A percentile compares a stretch with the other conserved stretches of the same genome.
phyloP scores from a whole-genome alignment of 1,140 invertebrate species.

The Dreissena rostriformis region DNA sequence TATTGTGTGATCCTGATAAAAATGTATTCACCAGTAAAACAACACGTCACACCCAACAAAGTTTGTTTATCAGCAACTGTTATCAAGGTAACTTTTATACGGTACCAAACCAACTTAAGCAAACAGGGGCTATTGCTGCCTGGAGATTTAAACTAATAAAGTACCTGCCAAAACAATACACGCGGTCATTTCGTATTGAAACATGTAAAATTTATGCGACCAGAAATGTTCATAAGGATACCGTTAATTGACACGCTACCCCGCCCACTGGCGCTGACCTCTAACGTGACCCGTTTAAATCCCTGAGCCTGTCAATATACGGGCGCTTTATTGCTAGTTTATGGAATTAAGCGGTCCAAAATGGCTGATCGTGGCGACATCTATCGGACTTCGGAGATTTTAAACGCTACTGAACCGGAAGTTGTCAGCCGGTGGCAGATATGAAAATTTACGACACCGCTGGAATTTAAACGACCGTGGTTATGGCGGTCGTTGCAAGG shows the following conservation, averaged over 20 bases:
- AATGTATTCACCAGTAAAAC: no score
- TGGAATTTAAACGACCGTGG: slow-evolving; percentile 14
- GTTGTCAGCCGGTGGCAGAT: slow-evolving; percentile 46
- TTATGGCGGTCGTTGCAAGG: no score
- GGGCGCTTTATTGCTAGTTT: slow-evolving; percentile 45
- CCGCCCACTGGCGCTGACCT: slow-evolving; percentile 39
- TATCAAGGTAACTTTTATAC: no score
- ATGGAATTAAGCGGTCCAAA: slow-evolving; percentile 33
- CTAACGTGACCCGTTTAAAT: slow-evolving; percentile 36
- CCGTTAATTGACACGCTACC: slow-evolving; percentile 44
- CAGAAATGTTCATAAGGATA: slow-evolving; percentile 12
- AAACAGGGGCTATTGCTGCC: no score
- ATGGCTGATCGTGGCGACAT: slow-evolving; percentile 37
- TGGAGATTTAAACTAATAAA: not conserved
- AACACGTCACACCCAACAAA: no score
- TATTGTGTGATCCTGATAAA: no score
- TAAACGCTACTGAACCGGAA: slow-evolving; percentile 46
- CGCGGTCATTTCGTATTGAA: not conserved
- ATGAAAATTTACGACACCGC: slow-evolving; percentile 38
- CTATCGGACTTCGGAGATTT: slow-evolving; percentile 22
- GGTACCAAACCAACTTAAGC: no score
- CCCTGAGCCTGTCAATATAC: slow-evolving; percentile 38
- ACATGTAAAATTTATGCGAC: not conserved
- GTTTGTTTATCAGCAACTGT: no score
- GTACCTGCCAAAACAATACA: not conserved